Evolutionary conservation across 2,113 vertebrate genomes (phyloP), one percentile per base, ranked within the genome.

Genomic region (Epinephelus fuscoguttatus): DNA sequence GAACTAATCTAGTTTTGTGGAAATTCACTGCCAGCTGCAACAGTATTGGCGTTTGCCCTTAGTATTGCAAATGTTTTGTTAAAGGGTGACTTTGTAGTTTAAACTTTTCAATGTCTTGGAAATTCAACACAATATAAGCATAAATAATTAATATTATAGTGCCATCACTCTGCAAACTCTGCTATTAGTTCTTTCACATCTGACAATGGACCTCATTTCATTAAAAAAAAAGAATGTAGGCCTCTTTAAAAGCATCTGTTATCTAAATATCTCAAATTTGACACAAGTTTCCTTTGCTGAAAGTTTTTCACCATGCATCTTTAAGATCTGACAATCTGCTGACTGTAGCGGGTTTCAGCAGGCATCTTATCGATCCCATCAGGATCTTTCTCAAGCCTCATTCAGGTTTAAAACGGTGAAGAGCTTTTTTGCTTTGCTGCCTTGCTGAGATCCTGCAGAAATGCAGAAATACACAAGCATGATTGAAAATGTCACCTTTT

Each of bases 291-390:
- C 59, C 23, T 19, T 56, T 33, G 1, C 33, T 17, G 27, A 82
- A 70, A 30, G 4, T 27, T 53, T 70, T 76, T 79, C 66, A 6
- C 27, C 30, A 61, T 60, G 21, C 6, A 56, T 88, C 71, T 50
- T 19, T 50, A 62, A 64, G 18, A 53, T 85, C 50, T 78, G 66
- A 76, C 69, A 78, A 30, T 78, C 53, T 59, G 14, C 55, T 67
- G 63, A 82, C 50, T 63, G 17, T 19, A 49, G 64, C 23, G 8
- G 63, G 62, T 86, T 78, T 57, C 80, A 87, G 49, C 75, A 69
- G 53, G 75, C 56, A 76, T 79, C 47, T 84, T 37, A 74, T 47
- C 30, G 64, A 63, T 71, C 70, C 30, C 1, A 74, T 21, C 17
- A 47, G 21, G 52, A 57, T 69, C 47, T 21, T 57, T 60, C 33